Evolutionary conservation across 2,797 vertebrate genomes (phyloP).

Genomic region (Antrozous pallidus): DNA sequence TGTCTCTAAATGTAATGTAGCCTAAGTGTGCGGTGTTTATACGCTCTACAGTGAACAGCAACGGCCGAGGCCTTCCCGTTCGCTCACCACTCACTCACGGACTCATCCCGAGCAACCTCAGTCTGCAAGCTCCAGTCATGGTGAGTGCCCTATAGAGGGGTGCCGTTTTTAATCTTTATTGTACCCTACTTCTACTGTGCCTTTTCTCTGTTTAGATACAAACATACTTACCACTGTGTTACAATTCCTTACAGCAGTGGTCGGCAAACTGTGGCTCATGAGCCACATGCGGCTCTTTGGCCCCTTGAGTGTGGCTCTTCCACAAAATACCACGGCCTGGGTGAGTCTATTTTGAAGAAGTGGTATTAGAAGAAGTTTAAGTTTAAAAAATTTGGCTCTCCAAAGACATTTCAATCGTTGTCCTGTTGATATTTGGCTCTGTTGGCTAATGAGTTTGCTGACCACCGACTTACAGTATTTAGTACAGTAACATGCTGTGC

Average conservation of each 20-base stretch:
- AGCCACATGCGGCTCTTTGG: too few species aligned
- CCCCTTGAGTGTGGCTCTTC: too few species aligned
- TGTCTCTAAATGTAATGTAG: background rate
- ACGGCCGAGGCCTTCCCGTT: background rate
- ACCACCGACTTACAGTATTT: background rate
- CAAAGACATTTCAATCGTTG: too few species aligned
- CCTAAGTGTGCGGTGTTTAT: background rate
- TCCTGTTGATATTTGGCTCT: too few species aligned
- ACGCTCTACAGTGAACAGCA: background rate
- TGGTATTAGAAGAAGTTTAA: too few species aligned
- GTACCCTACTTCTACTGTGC: background rate
- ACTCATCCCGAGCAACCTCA: background rate
- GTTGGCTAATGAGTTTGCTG: too few species aligned
- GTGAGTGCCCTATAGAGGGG: background rate
- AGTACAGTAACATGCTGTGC: background rate
- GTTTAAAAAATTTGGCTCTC: too few species aligned
- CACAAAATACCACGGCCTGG: too few species aligned
- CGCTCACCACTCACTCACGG: background rate
- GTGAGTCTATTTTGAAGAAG: too few species aligned
- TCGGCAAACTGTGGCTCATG: too few species aligned
- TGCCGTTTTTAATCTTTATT: background rate
- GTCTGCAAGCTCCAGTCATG: background rate
- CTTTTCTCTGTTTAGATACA: background rate
- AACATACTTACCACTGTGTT: background rate
- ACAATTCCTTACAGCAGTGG: background rate